Percentiles rank a stretch among this genome's conserved stretches.
Evolutionary conservation across 2,113 vertebrate species (phyloP).

Genomic region (Smithornis capensis): DNA sequence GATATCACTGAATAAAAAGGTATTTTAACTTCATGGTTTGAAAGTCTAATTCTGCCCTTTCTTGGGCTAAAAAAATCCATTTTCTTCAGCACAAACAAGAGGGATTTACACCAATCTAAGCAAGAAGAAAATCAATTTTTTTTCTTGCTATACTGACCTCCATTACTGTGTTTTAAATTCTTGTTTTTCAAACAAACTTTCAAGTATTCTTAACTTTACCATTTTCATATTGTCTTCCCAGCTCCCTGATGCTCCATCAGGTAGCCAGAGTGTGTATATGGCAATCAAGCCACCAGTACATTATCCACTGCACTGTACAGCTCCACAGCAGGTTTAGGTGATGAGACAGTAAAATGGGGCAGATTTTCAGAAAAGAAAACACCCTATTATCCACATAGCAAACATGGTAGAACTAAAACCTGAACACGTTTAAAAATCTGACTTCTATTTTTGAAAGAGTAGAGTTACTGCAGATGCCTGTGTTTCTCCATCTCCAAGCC

Average conservation of each 20-base stretch:
- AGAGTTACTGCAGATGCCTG: not conserved
- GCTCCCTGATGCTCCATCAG: not conserved
- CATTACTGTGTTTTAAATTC: not conserved
- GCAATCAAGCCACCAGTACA: not conserved
- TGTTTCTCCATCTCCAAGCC: not conserved
- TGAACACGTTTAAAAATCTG: not conserved
- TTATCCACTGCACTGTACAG: not conserved
- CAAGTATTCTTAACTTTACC: not conserved
- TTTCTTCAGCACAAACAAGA: not conserved
- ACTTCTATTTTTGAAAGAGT: not conserved
- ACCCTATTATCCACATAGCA: not conserved
- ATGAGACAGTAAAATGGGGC: not conserved
- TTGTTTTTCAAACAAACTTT: not conserved
- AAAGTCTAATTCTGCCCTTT: constrained; percentile 14
- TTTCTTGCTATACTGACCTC: not conserved
- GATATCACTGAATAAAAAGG: not conserved
- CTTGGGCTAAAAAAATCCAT: not conserved
- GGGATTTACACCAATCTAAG: not conserved
- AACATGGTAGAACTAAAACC: not conserved
- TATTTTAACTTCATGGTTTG: not conserved
- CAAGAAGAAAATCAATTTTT: not conserved
- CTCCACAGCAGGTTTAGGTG: not conserved
- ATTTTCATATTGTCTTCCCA: not conserved
- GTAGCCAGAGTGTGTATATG: not conserved
- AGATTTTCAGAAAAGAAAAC: not conserved